Evolutionary conservation across 2,113 vertebrate species (phyloP), one percentile per base, ranked within the genome.

Genomic region (Hippocampus abdominalis): DNA sequence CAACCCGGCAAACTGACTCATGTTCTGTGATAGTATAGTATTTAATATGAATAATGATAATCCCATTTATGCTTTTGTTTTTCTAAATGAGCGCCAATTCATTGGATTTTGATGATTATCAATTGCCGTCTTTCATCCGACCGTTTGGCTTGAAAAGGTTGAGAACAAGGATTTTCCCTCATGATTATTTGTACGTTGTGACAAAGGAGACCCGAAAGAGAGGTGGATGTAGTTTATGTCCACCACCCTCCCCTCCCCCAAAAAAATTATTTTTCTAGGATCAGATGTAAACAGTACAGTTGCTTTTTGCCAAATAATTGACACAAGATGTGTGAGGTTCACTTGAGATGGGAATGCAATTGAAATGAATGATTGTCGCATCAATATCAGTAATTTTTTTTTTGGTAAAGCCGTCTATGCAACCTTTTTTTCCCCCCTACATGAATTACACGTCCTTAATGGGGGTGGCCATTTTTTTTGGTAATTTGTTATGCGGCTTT

Each of bases 361-460:
- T 39, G 4, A 42, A 63, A 36, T 13, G 74, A 70, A 63, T 70
- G 66, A 74, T 80, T 71, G 48, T 63, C 39, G 67, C 27, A 9
- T 85, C 75, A 73, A 75, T 80, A 74, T 54, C 68, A 59, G 73
- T 66, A 62, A 71, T 72, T 85, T 75, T 68, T 76, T 74, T 72
- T 42, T 75, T 76, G 40, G 89, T 92, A 74, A 94, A 93, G 93
- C 91, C 90, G 92, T 95, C 96, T 98, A 96, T 98, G 97, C 96
- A 98, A 98, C 93, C 79, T 77, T 81, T 93, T 94, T 94, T 94
- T 86, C 32, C 12, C 5, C 9, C n/a, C n/a, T 1, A 36, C 32
- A 29, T 60, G 29, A 36, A 18, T 36, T 53, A 5, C 15, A 53
- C 6, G 29, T 39, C 48, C 29, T 39, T 54, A 36, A 10, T 67